Evolutionary conservation across 2,888 invertebrate species (phyloP).

Genomic region (Drosophila gaucha): DNA sequence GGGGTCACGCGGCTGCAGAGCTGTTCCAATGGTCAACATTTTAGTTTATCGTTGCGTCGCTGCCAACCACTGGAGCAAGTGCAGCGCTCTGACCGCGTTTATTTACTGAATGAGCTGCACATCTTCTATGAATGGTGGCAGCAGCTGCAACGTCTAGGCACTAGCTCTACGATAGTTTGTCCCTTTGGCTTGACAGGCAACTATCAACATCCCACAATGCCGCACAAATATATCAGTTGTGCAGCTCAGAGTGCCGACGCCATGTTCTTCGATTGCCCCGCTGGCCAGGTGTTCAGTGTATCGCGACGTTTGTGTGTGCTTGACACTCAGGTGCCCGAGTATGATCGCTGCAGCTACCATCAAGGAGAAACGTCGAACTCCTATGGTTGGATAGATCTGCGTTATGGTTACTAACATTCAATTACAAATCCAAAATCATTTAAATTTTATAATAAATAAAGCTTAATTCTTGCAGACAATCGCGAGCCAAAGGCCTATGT

Average conservation of each 20-base stretch:
- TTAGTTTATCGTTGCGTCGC: conserved; percentile 81
- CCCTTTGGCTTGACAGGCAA: conserved; percentile 54
- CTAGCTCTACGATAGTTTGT: conserved; percentile 30
- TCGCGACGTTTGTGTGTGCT: conserved; percentile 86
- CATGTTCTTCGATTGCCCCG: conserved; percentile 86
- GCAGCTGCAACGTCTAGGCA: conserved; percentile 13
- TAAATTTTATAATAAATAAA: neutral
- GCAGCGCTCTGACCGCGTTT: conserved; percentile 58
- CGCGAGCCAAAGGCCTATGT: conserved; percentile 52
- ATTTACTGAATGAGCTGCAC: conserved; percentile 36
- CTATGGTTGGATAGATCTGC: conserved; percentile 42
- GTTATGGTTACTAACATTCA: conserved; percentile 66
- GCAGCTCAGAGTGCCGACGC: conserved; percentile 86
- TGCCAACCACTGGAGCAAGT: conserved; percentile 65
- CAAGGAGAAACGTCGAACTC: neutral
- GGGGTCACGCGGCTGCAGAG: conserved; percentile 86
- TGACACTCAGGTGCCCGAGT: conserved; percentile 85
- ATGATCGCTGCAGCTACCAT: conserved; percentile 57
- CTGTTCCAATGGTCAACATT: conserved; percentile 87
- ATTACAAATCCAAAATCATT: neutral
- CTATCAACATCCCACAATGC: conserved; percentile 85
- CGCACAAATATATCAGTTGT: conserved; percentile 87
- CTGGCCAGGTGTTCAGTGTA: conserved; percentile 85
- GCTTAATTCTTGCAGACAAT: conserved; percentile 48
- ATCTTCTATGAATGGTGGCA: conserved; percentile 59